Base-by-base conservation (phyloP, 2,113 vertebrate genomes). In the Nothobranchius furzeri region DNA sequence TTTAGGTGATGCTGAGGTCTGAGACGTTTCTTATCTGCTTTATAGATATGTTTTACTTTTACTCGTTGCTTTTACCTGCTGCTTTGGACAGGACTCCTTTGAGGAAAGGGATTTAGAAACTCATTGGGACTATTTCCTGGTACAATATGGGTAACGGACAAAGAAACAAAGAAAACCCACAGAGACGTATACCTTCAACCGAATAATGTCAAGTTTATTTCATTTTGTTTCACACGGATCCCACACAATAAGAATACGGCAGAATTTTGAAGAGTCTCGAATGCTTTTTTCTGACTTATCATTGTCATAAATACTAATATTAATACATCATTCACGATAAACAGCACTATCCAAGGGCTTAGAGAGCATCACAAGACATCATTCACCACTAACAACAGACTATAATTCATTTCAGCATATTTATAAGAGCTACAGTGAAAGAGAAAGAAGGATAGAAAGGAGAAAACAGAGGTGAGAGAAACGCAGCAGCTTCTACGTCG, bases 141-240 rank as follows among this genome's bases (percentile, higher is more conserved):
- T 7, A 37, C 1, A 40, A 40, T 40, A 40, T 6, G 7, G 36
- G 36, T 37, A 20, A 20, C 20, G 20, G 20, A 30, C 30, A 30
- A 30, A 30, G 3, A 30, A 30, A 30, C 30, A 30, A 30, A 30
- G 30, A 50, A 30, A 64, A 42, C 81, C 72, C 30, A 30, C 30
- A 30, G 4, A 30, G 30, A 82, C 84, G 25, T 77, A 85, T 82
- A 85, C 85, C 83, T 85, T 88, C 87, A 90, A 91, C 87, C 89
- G 88, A 91, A 92, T 92, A 89, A 90, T 91, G 88, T 90, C 79
- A 89, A 89, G 82, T 93, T 93, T 93, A 92, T 92, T 93, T 91
- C 58, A 88, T 87, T 88, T 92, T 30, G 80, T 92, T 90, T 92
- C 85, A 92, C 90, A 88, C 80, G 88, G 79, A 92, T 87, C 85